Percentiles rank a stretch among this genome's conserved stretches.
phyloP scores from a whole-genome alignment of 2,797 vertebrate genomes.

The Coregonus ussuriensis region DNA sequence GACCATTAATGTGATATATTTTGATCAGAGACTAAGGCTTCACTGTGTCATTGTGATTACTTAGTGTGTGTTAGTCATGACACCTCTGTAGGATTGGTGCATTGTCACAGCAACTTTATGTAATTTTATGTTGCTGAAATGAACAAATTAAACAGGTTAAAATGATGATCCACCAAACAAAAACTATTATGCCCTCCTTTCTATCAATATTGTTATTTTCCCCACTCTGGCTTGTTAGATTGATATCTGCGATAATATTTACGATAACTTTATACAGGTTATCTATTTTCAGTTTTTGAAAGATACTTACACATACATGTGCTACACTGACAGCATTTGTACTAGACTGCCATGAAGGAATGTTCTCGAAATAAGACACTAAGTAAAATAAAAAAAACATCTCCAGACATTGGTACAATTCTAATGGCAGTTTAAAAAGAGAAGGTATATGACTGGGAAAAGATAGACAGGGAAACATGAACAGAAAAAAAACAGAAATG shows the following conservation, averaged over 20 bases:
- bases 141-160: slow-evolving; percentile 51
- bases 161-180: slow-evolving; percentile 41
- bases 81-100: slow-evolving; percentile 40
- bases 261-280: slow-evolving; percentile 42
- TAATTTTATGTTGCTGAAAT: slow-evolving; percentile 31
- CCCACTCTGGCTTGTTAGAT: slow-evolving; percentile 54
- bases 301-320: slow-evolving; percentile 73
- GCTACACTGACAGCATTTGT: slow-evolving; percentile 76
- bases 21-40: slow-evolving; percentile 62
- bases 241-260: slow-evolving; percentile 24
- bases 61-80: slow-evolving; percentile 28
- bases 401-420: slow-evolving; percentile 83
- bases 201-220: slow-evolving; percentile 51
- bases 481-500: neutral
- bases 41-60: slow-evolving; percentile 35
- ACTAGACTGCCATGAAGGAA: slow-evolving; percentile 84
- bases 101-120: slow-evolving; percentile 37
- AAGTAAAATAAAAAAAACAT: slow-evolving; percentile 69
- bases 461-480: slow-evolving; percentile 3
- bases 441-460: slow-evolving; percentile 4
- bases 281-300: slow-evolving; percentile 32
- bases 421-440: slow-evolving; percentile 78
- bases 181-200: slow-evolving; percentile 36
- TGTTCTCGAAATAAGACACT: slow-evolving; percentile 88
- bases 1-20: slow-evolving; percentile 32